Evolutionary conservation across 2,113 vertebrate genomes (phyloP).

Genomic region (Gallinago jamesoni): DNA sequence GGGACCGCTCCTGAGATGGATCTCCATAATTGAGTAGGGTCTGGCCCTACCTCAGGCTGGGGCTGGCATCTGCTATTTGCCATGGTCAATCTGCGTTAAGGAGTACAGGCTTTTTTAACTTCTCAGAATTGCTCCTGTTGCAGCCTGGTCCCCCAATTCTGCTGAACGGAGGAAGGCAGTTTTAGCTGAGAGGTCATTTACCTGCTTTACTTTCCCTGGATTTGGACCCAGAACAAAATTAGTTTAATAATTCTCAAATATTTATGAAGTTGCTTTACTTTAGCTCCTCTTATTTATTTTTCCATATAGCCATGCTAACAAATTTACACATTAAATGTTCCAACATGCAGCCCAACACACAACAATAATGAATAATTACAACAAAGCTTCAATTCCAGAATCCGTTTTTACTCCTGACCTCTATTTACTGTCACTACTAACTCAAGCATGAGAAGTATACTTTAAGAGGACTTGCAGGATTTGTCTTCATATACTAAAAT

Average conservation of each 20-base stretch:
- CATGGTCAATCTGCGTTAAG: rapidly evolving
- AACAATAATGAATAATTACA: not conserved
- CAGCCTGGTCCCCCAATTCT: not conserved
- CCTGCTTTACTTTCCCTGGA: not conserved
- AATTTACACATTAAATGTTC: not conserved
- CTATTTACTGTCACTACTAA: not conserved
- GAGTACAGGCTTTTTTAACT: not conserved
- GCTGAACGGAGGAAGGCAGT: not conserved
- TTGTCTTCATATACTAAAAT: not conserved
- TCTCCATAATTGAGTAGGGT: not conserved
- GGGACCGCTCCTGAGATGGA: rapidly evolving
- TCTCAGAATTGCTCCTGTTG: not conserved
- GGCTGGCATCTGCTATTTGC: not conserved
- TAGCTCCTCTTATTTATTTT: not conserved
- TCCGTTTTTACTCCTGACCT: not conserved
- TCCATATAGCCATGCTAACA: not conserved
- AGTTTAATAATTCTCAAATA: not conserved
- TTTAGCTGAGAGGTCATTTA: not conserved
- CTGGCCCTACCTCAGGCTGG: rapidly evolving
- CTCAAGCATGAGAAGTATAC: not conserved
- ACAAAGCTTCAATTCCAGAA: not conserved
- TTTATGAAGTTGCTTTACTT: not conserved
- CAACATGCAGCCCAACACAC: not conserved
- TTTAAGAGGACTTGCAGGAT: not conserved
- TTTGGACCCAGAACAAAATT: not conserved